Base-by-base conservation (phyloP, 1,140 invertebrate genomes). In the Hylyphantes graminicola region DNA sequence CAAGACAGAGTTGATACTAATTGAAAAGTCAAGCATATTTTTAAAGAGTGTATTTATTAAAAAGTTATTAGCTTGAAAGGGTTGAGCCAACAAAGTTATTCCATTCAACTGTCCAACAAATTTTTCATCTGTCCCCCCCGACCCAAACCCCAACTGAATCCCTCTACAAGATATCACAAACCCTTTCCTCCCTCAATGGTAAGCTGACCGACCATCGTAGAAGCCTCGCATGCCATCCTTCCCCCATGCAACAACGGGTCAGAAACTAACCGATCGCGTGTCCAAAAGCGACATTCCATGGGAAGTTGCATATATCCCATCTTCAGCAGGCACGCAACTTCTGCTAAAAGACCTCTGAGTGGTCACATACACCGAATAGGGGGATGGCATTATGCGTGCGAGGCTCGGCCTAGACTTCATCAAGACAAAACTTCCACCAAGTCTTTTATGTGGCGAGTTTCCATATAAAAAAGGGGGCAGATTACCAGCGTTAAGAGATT, bases 181-280 rank as follows among this genome's bases (percentile, higher is more conserved):
- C 79, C 48, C 67, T 73, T 51, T 57, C 53, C 63, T 73, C 79
- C 54, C 21, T 35, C 8, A 15, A 35, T 17, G 21, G 59, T 51
- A 73, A 81, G 15, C 19, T 70, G 67, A 70, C 79, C 54, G n/a
- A 73, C 79, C 79, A 81, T 51, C 8, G 48, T 81, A 81, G 79
- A 81, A 81, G 79, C 67, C 61, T 81, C 73, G 79, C 79, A 81
- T 81, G 79, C 73, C n/a, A 59, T 11, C 15, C 0, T 15, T 57
- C 12, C 55, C 15, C 8, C 59, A 55, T 51, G 50, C 48, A 17
- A 57, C n/a, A 6, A 21, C 10, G 35, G 35, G 35, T 35, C 35
- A 35, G 35, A 35, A n/a, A 35, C 35, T 35, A 1, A 35, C 2
- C 35, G 35, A 35, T 35, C 35, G 68, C 50, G 50, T 70, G 54